Percentiles rank a stretch among this genome's conserved stretches.
Evolutionary conservation across 2,797 vertebrate species (phyloP).

Genomic region (Cetoscarus ocellatus): DNA sequence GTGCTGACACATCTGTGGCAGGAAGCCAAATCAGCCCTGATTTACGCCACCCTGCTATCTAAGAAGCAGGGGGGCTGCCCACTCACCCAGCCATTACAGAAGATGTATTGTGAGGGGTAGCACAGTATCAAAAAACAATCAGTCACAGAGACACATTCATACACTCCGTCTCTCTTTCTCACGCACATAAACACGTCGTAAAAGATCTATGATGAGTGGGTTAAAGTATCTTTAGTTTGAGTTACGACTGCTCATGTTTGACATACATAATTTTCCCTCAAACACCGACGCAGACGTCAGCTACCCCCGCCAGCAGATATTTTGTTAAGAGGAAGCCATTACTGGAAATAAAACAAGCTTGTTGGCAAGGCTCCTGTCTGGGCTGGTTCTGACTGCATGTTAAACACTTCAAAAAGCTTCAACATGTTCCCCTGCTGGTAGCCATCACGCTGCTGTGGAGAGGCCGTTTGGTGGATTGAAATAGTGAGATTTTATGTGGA

Average conservation of each 20-base stretch:
- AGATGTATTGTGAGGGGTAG: slow-evolving; percentile 70
- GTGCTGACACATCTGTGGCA: slow-evolving; percentile 76
- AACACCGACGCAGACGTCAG: slow-evolving; percentile 36
- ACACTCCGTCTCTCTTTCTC: background rate
- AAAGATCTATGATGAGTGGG: slow-evolving; percentile 70
- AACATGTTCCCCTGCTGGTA: slow-evolving; percentile 54
- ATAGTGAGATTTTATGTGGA: background rate
- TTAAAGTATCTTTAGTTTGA: slow-evolving; percentile 65
- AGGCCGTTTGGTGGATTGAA: background rate
- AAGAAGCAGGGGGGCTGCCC: slow-evolving; percentile 45
- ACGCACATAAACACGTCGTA: slow-evolving; percentile 40
- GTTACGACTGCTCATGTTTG: slow-evolving; percentile 66
- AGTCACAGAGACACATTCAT: slow-evolving; percentile 46
- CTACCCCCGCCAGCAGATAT: slow-evolving; percentile 58
- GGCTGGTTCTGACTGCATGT: slow-evolving; percentile 30
- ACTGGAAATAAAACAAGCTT: slow-evolving; percentile 77
- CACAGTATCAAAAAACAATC: slow-evolving; percentile 74
- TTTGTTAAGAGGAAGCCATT: slow-evolving; percentile 78
- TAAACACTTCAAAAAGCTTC: slow-evolving; percentile 68
- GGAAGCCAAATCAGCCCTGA: slow-evolving; percentile 76
- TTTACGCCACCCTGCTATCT: slow-evolving; percentile 68
- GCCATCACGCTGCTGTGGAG: slow-evolving; percentile 39
- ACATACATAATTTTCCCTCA: slow-evolving; percentile 60
- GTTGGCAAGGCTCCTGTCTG: slow-evolving; percentile 65
- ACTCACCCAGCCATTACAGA: slow-evolving; percentile 64